Base-by-base conservation (phyloP, 2,797 vertebrate genomes). In the Scleropages formosus region DNA sequence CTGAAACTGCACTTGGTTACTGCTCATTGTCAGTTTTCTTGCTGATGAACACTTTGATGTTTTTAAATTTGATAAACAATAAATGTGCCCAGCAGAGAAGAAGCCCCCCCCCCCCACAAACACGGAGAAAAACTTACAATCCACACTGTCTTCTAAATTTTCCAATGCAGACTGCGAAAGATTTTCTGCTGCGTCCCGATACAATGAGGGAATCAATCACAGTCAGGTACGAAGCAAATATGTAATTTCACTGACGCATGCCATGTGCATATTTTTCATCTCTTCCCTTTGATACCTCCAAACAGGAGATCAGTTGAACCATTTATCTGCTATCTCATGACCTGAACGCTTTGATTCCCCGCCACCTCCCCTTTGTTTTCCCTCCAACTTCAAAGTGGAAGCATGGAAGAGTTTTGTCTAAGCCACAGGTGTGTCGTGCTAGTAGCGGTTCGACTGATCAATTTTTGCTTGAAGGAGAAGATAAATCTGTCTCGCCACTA, bases 131-230 rank as follows among this genome's bases (percentile, higher is more conserved):
- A 68, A 71, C 73, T 67, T 73, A 22, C 90, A 90, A 90, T 85
- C 31, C 47, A 81, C 87, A 78, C 81, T 83, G 82, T 20, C 72
- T 78, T 84, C 27, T 27, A 44, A 12, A 39, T 70, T n/a, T 78
- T 79, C 70, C 67, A 59, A 70, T 77, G 82, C 82, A 76, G 76
- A 72, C 82, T 83, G 83, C 83, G 87, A 86, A 85, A 86, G 80
- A 82, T 80, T 85, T 75, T 83, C 81, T 76, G 80, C 88, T 86
- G 84, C 82, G 86, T 89, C 88, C 87, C 88, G 86, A 84, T 82
- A 85, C 82, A 80, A 79, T 91, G 86, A 90, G 82, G 86, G 83
- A 90, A 88, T 88, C 83, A 82, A 86, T 89, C 85, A 89, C 78
- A 80, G 84, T 81, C n/a, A 15, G 10, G 53, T 31, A 76, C 26